A percentile compares a stretch with the other conserved stretches of the same genome.
These are phyloP conservation scores for Aproaerema taeniolella DNA, from an alignment of 2,888 invertebrate species.

Conservation along the genomic window DNA sequence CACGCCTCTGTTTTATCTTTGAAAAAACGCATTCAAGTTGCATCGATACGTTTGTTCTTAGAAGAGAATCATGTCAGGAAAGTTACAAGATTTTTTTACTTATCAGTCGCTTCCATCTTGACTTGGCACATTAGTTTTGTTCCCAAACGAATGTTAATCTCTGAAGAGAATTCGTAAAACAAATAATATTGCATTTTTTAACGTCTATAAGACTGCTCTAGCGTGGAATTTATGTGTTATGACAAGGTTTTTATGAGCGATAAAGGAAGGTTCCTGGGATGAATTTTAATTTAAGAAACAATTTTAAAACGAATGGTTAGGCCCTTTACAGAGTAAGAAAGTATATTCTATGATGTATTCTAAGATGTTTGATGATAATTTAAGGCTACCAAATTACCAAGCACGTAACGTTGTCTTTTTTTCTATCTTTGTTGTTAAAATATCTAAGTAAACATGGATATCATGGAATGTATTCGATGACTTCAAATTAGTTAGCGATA, in stretches of 20 bases:
- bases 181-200: slow-evolving; percentile 36
- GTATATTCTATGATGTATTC: slow-evolving; percentile 18
- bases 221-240: slow-evolving; percentile 41
- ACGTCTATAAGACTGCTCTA: slow-evolving; percentile 31
- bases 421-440: too few relatives aligned
- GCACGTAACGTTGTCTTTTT: too few relatives aligned
- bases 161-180: slow-evolving; percentile 42
- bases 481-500: too few relatives aligned
- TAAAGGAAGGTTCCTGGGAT: slow-evolving; percentile 30
- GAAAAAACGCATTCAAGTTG: slow-evolving; percentile 25
- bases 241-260: slow-evolving; percentile 32
- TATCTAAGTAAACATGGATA: too few relatives aligned
- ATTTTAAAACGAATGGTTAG: slow-evolving; percentile 26
- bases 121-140: slow-evolving; percentile 44
- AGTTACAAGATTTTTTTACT: slow-evolving; percentile 13
- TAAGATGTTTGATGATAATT: too few relatives aligned
- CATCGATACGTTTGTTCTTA: slow-evolving; percentile 42
- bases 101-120: slow-evolving; percentile 40
- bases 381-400: too few relatives aligned
- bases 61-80: slow-evolving; percentile 29
- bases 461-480: too few relatives aligned
- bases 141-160: slow-evolving; percentile 50
- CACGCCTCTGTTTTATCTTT: slow-evolving; percentile 36
- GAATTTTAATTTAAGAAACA: slow-evolving; percentile 46
- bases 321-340: too few relatives aligned